These are phyloP conservation scores for Ametastegia equiseti DNA, from an alignment of 2,888 invertebrate species.

Conservation along the genomic window DNA sequence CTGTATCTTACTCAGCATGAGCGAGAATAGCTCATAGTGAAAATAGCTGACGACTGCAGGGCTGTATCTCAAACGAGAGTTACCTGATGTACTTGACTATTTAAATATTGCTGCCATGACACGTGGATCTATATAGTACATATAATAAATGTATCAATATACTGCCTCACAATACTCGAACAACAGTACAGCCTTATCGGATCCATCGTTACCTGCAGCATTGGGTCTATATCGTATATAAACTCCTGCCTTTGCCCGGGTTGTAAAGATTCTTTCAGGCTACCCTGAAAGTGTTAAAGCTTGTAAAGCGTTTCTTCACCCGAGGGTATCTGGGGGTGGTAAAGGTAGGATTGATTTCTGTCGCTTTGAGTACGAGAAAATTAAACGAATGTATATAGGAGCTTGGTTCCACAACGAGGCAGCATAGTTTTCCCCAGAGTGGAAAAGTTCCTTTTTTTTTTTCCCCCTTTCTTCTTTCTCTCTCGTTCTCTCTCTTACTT, in stretches of 20 bases:
- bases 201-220: neutral
- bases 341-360: conserved; percentile 30
- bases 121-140: neutral
- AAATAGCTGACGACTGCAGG: conserved; percentile 72
- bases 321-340: neutral
- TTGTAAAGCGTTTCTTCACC: conserved; percentile 24
- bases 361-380: conserved; percentile 10
- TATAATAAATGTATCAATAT: neutral
- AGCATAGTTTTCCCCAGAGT: neutral
- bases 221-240: no score
- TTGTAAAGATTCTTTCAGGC: neutral
- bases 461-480: neutral
- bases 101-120: no score
- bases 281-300: conserved; percentile 20
- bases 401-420: neutral
- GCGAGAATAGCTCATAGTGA: conserved; percentile 57
- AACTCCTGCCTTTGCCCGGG: neutral
- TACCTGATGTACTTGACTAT: conserved; percentile 24
- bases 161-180: neutral
- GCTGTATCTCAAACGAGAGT: conserved; percentile 61
- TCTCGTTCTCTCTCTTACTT: neutral
- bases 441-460: neutral
- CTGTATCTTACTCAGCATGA: conserved; percentile 41
- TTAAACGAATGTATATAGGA: conserved; percentile 38
- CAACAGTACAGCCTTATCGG: neutral